phyloP scores from a whole-genome alignment of 1,140 invertebrate species.

The Delia radicum region DNA sequence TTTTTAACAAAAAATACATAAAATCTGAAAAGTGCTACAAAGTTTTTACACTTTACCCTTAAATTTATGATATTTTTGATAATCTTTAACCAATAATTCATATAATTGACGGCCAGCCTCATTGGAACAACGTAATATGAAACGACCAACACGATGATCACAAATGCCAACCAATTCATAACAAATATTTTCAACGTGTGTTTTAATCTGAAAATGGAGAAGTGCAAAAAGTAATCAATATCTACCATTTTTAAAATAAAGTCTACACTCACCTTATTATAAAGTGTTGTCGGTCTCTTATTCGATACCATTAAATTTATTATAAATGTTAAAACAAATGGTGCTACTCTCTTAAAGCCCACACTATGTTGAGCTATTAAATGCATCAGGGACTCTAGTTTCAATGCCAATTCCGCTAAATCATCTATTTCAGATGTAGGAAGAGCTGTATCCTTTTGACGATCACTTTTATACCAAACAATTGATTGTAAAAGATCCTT shows the following conservation, averaged over 20 bases:
- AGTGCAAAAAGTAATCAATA: not conserved
- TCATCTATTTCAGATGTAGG: constrained; percentile 41
- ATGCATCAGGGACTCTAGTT: constrained; percentile 44
- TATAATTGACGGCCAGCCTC: constrained; percentile 49
- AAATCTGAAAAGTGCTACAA: not conserved
- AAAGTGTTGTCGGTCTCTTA: constrained; percentile 48
- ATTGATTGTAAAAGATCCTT: constrained; percentile 48
- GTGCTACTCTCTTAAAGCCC: constrained; percentile 49
- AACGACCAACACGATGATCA: constrained; percentile 51
- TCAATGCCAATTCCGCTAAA: constrained; percentile 43
- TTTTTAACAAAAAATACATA: not conserved
- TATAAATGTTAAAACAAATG: constrained; percentile 48
- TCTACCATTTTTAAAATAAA: not conserved
- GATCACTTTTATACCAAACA: constrained; percentile 46
- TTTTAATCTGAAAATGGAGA: constrained; percentile 40
- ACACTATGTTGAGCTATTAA: constrained; percentile 37
- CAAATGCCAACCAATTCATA: constrained; percentile 48
- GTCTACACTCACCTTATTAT: constrained; percentile 36
- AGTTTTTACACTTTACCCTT: constrained; percentile 46
- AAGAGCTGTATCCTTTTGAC: constrained; percentile 40
- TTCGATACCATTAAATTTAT: constrained; percentile 49
- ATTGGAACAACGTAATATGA: constrained; percentile 47
- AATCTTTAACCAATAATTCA: constrained; percentile 45
- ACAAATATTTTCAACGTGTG: constrained; percentile 47
- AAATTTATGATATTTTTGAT: constrained; percentile 53